Evolutionary conservation across 2,113 vertebrate genomes (phyloP), one percentile per base, ranked within the genome.

Genomic region (Myrmecobius fasciatus): DNA sequence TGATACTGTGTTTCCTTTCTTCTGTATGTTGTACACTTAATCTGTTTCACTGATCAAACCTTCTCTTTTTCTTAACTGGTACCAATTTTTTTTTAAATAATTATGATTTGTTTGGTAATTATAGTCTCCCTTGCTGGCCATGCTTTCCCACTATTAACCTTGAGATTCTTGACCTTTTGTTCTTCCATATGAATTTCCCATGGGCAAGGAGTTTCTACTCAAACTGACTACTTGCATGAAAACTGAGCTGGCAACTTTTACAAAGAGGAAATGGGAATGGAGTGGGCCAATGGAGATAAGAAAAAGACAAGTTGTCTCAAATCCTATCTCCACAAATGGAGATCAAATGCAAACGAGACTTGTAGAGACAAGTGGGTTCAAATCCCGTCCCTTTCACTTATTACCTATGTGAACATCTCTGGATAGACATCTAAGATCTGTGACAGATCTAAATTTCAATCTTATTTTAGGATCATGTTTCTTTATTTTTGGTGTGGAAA

Each of bases 171-270:
- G 67, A 43, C n/a, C 67, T 83, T 83, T 43, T 43, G 36, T 1
- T n/a, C 67, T 75, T 43, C 67, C 36, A 60, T 7, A n/a, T 83
- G 17, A 83, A 43, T 93, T 95, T 46, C 60, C 47, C 36, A 0
- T 67, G 31, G 6, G 1, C 83, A 24, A 46, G 7, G 91, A 89
- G 83, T 89, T 94, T 92, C 94, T 90, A 94, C 46, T 90, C 60
- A 67, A 17, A 36, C 60, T 36, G 31, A 60, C 17, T 46, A 43
- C 60, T 94, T 96, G 25, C 25, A 89, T 24, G 31, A 95, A 96
- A 28, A 52, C 28, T 36, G 89, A 91, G 52, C 75, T 93, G 89
- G 46, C 75, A 88, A 89, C 75, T 31, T 93, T 95, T n/a, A 92
- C 93, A 54, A 51, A 24, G 91, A 43, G 8, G 3, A 53, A 54